Evolutionary conservation across 1,140 invertebrate genomes (phyloP).

Genomic region (Calliopsis andreniformis): DNA sequence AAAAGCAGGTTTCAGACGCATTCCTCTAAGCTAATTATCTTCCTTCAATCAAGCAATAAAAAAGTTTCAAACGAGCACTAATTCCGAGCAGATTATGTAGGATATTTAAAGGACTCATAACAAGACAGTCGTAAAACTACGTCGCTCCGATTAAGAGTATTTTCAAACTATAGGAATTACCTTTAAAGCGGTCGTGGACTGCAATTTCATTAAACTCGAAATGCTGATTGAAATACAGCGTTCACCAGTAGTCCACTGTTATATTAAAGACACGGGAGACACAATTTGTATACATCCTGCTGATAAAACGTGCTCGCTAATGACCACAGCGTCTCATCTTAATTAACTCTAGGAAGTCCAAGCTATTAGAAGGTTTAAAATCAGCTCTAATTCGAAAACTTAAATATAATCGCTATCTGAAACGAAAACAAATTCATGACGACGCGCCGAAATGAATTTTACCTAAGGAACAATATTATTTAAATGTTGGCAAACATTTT

Average conservation of each 20-base stretch:
- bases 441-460: no score
- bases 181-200: neutral
- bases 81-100: neutral
- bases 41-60: neutral
- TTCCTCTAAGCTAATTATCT: neutral
- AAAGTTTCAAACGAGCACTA: neutral
- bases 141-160: neutral
- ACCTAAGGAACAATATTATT: no score
- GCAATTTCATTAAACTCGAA: neutral
- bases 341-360: no score
- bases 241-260: neutral
- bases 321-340: no score
- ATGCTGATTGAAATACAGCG: neutral
- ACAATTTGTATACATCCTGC: neutral
- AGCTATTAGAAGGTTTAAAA: no score
- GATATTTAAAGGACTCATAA: neutral
- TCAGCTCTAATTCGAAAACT: no score
- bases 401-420: no score
- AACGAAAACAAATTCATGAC: no score
- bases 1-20: neutral
- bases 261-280: neutral
- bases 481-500: no score
- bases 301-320: no score
- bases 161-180: no score
- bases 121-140: neutral